These are phyloP conservation scores for Thamnophis sirtalis DNA, from an alignment of 2,113 vertebrate genomes.

Conservation along the genomic window DNA sequence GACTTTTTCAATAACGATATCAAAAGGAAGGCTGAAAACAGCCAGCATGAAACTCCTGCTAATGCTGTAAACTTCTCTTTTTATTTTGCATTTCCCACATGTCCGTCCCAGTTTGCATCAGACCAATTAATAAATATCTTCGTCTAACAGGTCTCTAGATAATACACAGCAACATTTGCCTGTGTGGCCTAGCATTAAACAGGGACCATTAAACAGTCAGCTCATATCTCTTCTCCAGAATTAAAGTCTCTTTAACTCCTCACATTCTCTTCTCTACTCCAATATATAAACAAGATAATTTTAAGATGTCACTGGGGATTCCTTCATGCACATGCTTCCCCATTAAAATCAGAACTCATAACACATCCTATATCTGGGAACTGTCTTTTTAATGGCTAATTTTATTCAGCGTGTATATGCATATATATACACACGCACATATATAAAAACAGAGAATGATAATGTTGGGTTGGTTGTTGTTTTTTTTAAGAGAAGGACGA, in stretches of 20 bases:
- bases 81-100: conserved; percentile 48
- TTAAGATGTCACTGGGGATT: conserved; percentile 28
- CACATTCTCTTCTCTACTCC: conserved; percentile 22
- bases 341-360: not conserved
- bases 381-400: conserved; percentile 14
- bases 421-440: not conserved
- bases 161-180: conserved; percentile 62
- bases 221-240: conserved; percentile 52
- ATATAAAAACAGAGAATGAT: not conserved
- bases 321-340: not conserved
- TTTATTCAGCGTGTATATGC: conserved; percentile 33
- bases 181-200: conserved; percentile 61
- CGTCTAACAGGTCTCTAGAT: conserved; percentile 61
- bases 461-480: too few species aligned
- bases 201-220: conserved; percentile 65
- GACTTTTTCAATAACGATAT: conserved; percentile 30
- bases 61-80: conserved; percentile 40
- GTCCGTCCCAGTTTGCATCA: conserved; percentile 53
- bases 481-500: not conserved
- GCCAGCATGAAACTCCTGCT: conserved; percentile 30
- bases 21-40: conserved; percentile 40
- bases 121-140: conserved; percentile 63
- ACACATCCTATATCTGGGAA: conserved; percentile 29
- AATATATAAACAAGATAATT: conserved; percentile 22
- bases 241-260: conserved; percentile 54